Evolutionary conservation across 1,140 invertebrate species (phyloP), one percentile per base, ranked within the genome.

Genomic region (Metopolophium dirhodum): DNA sequence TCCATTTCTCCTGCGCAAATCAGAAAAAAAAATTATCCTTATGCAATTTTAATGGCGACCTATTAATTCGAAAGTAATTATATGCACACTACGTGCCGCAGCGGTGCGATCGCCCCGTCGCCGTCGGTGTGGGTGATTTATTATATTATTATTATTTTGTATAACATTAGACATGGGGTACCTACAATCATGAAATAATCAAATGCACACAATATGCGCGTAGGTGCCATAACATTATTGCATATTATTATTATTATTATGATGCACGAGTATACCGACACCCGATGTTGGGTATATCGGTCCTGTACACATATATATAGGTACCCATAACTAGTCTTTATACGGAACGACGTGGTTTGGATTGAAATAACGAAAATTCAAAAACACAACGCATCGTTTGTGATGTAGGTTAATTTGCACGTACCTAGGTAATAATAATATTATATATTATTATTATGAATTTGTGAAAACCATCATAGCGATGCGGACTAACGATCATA

Each of bases 31-130:
- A 47, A 47, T 8, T 47, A 47, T 11, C 51, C 91, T 93, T 93
- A 86, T 85, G 82, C 82, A 93, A 93, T 82, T 20, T 82, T 83
- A 26, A 82, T 30, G n/a, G 41, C n/a, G 49, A 54, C 49, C 14
- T 51, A 41, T 93, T 85, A 93, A 93, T 93, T 93, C 82, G 91
- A 93, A 93, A 93, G 82, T 57, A 93, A 93, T 93, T 86, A 92
- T 41, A 26, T 14, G 4, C 14, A 30, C 26, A 45, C 49, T n/a
- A 51, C 49, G 41, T 86, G 26, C 7, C 23, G 51, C 22, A 0
- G 61, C 45, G 20, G 45, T 86, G 47, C 9, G 49, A 37, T 37
- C 35, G 8, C 51, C 49, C 26, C n/a, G 18, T 7, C 45, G 20
- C 4, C 14, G 45, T 26, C 26, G 23, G 37, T 45, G 83, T 41